Conservation (phyloP, 1,140 invertebrate species). For the Zeugodacus cucurbitae region DNA sequence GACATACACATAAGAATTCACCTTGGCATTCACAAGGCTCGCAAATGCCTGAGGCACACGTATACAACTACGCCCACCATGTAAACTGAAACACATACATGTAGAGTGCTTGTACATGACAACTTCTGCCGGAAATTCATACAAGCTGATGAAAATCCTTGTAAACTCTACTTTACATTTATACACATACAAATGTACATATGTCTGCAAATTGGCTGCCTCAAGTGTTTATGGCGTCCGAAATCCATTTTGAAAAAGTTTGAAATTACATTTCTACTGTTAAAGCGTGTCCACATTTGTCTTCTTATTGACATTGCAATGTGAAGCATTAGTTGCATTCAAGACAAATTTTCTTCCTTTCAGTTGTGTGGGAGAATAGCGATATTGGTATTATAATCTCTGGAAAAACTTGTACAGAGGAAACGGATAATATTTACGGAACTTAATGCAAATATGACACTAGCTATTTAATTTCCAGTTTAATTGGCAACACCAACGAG, state of each 20-base stretch:
- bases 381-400: background rate
- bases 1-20: background rate
- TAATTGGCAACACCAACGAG: too few relatives aligned
- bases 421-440: background rate
- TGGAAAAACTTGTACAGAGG: background rate
- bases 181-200: background rate
- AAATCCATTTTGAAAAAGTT: slow-evolving; percentile 33
- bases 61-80: background rate
- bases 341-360: background rate
- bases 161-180: background rate
- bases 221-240: slow-evolving; percentile 9
- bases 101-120: background rate
- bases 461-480: too few relatives aligned
- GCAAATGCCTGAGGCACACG: background rate
- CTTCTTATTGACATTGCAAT: background rate
- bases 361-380: background rate
- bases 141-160: slow-evolving; percentile 30
- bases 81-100: background rate
- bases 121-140: slow-evolving; percentile 30
- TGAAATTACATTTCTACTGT: slow-evolving; percentile 11
- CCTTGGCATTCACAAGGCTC: background rate
- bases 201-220: background rate
- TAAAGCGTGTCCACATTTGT: background rate
- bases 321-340: background rate
- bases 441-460: too few relatives aligned